Conservation (phyloP, 2,113 vertebrate genomes). For the Pleuronectes platessa region DNA sequence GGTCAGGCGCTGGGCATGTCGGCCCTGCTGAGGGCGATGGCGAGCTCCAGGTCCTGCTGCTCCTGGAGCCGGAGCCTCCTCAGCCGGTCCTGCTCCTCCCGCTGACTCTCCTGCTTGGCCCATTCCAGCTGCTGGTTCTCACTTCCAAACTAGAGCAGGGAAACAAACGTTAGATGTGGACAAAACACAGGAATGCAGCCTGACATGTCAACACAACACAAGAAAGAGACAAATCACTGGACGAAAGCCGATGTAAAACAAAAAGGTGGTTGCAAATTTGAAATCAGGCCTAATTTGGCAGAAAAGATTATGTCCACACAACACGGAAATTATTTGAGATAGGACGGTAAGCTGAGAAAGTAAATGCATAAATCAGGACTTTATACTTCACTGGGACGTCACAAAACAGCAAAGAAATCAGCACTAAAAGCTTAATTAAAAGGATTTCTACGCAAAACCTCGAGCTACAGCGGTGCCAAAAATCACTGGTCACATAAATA, state of each 20-base stretch:
- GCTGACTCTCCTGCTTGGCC: conserved; percentile 93
- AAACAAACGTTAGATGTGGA: conserved; percentile 32
- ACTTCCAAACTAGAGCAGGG: conserved; percentile 88
- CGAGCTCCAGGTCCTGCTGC: conserved; percentile 93
- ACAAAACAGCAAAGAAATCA: conserved; percentile 10
- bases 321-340: conserved; percentile 10
- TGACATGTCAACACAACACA: conserved; percentile 6
- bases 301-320: conserved; percentile 7
- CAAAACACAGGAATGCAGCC: neutral
- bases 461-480: neutral
- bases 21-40: conserved; percentile 94
- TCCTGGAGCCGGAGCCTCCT: conserved; percentile 89
- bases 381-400: conserved; percentile 15
- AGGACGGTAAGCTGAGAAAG: neutral
- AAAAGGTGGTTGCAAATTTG: conserved; percentile 20
- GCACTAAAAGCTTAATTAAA: conserved; percentile 18
- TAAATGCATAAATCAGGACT: neutral
- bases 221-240: neutral
- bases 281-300: conserved; percentile 18
- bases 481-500: conserved; percentile 15
- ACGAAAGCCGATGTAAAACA: neutral
- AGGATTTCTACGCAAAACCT: neutral
- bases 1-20: conserved; percentile 87
- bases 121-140: conserved; percentile 95
- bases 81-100: conserved; percentile 90